Conservation (phyloP, 1,140 invertebrate species). For the Luehdorfia chinensis region DNA sequence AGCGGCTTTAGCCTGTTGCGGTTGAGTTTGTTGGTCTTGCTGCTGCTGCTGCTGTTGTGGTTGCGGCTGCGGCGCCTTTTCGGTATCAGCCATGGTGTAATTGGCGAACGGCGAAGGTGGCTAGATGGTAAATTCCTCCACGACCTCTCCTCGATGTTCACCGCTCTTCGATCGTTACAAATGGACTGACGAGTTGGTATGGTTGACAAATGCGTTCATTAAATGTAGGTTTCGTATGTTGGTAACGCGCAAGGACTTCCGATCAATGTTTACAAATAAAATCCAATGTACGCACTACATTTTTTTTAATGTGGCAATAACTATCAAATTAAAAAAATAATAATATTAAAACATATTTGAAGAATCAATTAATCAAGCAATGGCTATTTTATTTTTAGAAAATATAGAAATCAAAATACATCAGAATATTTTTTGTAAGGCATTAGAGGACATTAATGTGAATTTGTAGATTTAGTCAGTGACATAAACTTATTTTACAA, state of each 20-base stretch:
- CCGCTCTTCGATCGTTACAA: constrained; percentile 59
- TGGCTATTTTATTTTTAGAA: no score
- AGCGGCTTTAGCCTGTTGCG: constrained; percentile 63
- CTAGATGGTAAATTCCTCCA: constrained; percentile 77
- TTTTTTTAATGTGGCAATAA: neutral
- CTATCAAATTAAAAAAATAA: neutral
- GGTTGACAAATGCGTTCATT: neutral
- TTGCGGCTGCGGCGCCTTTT: constrained; percentile 74
- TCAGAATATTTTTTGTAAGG: no score
- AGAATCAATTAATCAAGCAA: neutral
- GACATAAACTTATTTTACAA: no score
- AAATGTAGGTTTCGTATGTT: neutral
- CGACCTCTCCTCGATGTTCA: constrained; percentile 76
- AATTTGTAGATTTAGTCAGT: no score
- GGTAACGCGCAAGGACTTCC: neutral
- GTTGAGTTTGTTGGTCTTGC: constrained; percentile 53
- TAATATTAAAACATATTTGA: neutral
- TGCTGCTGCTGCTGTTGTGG: constrained; percentile 59
- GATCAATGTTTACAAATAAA: neutral
- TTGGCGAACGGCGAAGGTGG: constrained; percentile 77
- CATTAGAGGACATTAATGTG: no score
- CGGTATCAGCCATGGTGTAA: constrained; percentile 78
- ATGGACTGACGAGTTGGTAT: constrained; percentile 25
- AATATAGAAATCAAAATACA: no score
- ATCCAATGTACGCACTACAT: neutral